Conservation (phyloP, 2,888 invertebrate genomes). For the Machimus rusticus region DNA sequence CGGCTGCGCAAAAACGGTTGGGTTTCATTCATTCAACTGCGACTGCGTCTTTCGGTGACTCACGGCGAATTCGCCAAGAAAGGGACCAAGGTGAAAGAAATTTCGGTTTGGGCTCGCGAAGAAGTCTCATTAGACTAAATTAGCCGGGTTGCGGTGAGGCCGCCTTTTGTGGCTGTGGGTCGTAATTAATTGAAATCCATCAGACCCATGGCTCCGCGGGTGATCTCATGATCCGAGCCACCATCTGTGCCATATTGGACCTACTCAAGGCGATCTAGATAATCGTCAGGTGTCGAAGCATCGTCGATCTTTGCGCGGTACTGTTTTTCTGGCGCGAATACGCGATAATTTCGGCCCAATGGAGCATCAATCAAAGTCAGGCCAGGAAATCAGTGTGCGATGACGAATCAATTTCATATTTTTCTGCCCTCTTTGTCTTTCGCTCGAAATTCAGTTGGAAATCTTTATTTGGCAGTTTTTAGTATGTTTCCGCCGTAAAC, state of each 20-base stretch:
- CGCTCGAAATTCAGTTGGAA: not conserved
- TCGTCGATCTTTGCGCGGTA: not conserved
- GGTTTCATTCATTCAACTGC: constrained; percentile 15
- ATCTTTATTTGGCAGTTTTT: constrained; percentile 1
- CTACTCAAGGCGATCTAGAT: constrained; percentile 15
- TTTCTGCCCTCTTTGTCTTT: not conserved
- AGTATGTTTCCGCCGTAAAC: constrained; percentile 5
- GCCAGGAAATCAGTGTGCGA: not conserved
- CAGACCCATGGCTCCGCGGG: not conserved
- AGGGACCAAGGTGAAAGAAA: constrained; percentile 37
- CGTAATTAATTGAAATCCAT: constrained; percentile 10
- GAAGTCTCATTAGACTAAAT: not conserved
- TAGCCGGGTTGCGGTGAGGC: not conserved
- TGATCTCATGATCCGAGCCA: constrained; percentile 4
- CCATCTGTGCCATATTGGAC: not conserved
- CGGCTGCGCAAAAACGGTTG: not conserved
- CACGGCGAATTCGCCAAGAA: not conserved
- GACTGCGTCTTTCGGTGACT: not conserved
- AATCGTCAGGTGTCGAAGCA: not conserved
- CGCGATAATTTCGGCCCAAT: not conserved
- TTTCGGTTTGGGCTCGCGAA: not conserved
- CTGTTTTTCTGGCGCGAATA: not conserved
- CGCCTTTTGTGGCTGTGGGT: not conserved
- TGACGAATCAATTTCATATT: constrained; percentile 16
- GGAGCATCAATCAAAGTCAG: not conserved